These are phyloP conservation scores for Channa striata DNA, from an alignment of 2,797 vertebrate genomes.

Conservation along the genomic window DNA sequence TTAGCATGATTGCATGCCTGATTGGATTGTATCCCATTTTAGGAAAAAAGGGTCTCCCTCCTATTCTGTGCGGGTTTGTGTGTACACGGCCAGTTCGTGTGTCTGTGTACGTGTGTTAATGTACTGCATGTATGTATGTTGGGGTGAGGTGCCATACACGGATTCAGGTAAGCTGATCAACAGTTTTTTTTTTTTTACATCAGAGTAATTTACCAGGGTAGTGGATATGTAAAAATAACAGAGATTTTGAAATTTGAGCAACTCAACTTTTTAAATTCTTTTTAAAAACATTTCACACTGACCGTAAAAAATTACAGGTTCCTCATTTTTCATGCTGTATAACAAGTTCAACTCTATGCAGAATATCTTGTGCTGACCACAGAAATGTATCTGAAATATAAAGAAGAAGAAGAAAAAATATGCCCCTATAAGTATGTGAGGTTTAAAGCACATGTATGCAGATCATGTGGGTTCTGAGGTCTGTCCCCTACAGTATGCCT, in stretches of 20 bases:
- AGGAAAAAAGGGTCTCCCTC: constrained; percentile 56
- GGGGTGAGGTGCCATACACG: neutral
- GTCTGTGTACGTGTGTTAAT: neutral
- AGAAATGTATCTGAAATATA: constrained; percentile 60
- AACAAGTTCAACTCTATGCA: constrained; percentile 39
- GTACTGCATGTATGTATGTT: neutral
- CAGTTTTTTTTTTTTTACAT: neutral
- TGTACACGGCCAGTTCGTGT: constrained; percentile 8
- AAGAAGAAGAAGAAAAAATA: constrained; percentile 62
- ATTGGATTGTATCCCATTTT: constrained; percentile 76
- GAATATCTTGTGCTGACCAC: constrained; percentile 54
- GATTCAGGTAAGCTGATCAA: constrained; percentile 27
- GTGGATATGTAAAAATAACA: neutral
- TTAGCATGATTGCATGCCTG: constrained; percentile 78
- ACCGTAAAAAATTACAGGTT: constrained; percentile 31
- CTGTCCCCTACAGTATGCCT: constrained; percentile 57
- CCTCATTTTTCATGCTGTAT: constrained; percentile 46
- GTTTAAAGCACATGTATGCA: constrained; percentile 68
- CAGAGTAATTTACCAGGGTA: neutral
- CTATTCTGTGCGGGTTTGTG: constrained; percentile 45
- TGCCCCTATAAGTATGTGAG: constrained; percentile 49
- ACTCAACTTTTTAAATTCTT: neutral
- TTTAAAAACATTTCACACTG: constrained; percentile 11
- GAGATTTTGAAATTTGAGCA: constrained; percentile 17
- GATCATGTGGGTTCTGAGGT: constrained; percentile 64